phyloP scores from a whole-genome alignment of 2,113 vertebrate genomes.

The Podarcis cretensis region DNA sequence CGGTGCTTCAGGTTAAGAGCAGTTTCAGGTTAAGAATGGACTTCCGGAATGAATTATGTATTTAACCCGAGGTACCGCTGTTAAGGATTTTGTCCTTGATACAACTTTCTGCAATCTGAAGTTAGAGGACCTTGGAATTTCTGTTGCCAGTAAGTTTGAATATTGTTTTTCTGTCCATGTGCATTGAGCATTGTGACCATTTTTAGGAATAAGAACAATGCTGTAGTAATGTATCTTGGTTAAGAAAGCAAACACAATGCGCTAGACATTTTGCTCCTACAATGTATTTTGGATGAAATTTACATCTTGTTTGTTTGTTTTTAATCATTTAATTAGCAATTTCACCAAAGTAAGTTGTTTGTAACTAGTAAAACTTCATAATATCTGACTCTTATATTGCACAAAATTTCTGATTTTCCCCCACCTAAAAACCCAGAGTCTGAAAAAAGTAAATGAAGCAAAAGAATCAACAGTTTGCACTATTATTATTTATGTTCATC shows the following conservation, averaged over 20 bases:
- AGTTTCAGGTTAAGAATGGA: no score
- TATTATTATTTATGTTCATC: slow-evolving; percentile 2
- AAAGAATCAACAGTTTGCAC: neutral
- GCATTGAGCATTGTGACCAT: slow-evolving; percentile 52
- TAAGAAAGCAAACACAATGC: neutral
- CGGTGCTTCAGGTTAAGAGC: no score
- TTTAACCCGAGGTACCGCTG: no score
- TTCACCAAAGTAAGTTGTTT: slow-evolving; percentile 5
- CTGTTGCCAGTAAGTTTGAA: slow-evolving; percentile 48
- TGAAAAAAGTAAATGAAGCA: neutral
- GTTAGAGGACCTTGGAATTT: slow-evolving; percentile 35
- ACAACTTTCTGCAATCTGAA: slow-evolving; percentile 37
- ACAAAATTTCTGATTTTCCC: neutral
- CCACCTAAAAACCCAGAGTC: neutral
- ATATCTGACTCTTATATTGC: neutral
- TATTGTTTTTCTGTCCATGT: slow-evolving; percentile 5
- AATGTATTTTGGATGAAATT: neutral
- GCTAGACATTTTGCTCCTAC: neutral
- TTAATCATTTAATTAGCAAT: slow-evolving; percentile 4
- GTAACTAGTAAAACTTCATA: neutral
- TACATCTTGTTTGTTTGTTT: slow-evolving; percentile 1
- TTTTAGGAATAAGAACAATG: slow-evolving; percentile 29
- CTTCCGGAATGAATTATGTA: no score
- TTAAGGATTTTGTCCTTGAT: slow-evolving; percentile 28
- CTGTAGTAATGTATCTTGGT: slow-evolving; percentile 3